Base-by-base conservation (phyloP, 2,888 invertebrate species). In the Adela reaumurella region DNA sequence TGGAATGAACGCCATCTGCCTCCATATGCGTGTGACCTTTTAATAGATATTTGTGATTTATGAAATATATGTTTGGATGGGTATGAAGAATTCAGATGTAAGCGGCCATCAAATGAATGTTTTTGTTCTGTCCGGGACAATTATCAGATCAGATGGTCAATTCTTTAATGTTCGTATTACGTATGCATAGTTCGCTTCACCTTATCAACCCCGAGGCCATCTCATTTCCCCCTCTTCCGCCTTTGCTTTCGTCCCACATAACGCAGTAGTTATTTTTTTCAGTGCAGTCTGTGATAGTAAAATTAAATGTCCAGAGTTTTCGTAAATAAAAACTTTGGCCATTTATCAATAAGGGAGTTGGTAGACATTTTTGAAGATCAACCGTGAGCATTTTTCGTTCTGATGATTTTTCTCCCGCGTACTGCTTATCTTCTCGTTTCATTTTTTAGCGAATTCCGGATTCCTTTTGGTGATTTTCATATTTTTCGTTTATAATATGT, bases 331-430 rank as follows among this genome's bases (percentile, higher is more conserved):
- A 52, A 46, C 49, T 52, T 14, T 45, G 48, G 20, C 50, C 28
- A 45, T 48, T 52, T 17, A 44, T 52, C 24, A 50, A 35, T 45
- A 48, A 41, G 28, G 50, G 52, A 20, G 48, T 52, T 6, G 45
- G 52, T 44, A 52, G 46, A 50, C 52, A 52, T 52, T 52, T 52
- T 18, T 52, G 52, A 43, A 48, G 20, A 17, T 50, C 46, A 3
- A 49, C 52, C 17, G 52, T 51, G 5, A 29, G 44, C 48, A 48
- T 48, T 43, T 48, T 48, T 14, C 19, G 43, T 20, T 48, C 17
- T 43, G 43, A 17, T 43, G 19, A 17, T 47, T 48, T 11, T 48
- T 46, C 46, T 45, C 49, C 51, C 43, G 41, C 42, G 19, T 43
- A 46, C 46, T 51, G 41, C 19, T 41, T 20, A 49, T 45, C 46